Evolutionary conservation across 2,797 vertebrate genomes (phyloP).

Genomic region (Uromys caudimaculatus): DNA sequence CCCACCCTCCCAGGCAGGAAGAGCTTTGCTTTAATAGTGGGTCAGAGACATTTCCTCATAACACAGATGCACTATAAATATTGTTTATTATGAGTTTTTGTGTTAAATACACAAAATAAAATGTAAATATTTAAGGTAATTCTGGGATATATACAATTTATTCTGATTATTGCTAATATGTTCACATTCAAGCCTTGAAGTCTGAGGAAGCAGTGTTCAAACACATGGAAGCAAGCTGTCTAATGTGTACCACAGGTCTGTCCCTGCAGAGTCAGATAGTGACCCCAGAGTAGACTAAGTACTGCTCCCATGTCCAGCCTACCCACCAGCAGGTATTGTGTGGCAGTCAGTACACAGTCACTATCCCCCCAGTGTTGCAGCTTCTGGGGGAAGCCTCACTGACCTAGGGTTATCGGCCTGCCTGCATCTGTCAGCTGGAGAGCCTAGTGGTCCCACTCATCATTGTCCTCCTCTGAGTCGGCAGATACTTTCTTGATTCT

Average conservation of each 20-base stretch:
- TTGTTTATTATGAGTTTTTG: slow-evolving; percentile 64
- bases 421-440: background rate
- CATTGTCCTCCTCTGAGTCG: slow-evolving; percentile 92
- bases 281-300: background rate
- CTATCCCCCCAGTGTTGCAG: background rate
- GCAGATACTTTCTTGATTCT: slow-evolving; percentile 96
- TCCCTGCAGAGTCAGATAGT: background rate
- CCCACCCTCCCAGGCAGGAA: background rate
- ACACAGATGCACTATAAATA: slow-evolving; percentile 11
- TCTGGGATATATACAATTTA: background rate
- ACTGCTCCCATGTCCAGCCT: too few relatives aligned
- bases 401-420: accelerated
- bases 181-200: background rate
- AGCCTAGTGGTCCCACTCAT: slow-evolving; percentile 93
- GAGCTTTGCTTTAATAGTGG: background rate
- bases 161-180: slow-evolving; percentile 52
- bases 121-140: slow-evolving; percentile 63
- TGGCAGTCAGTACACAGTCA: accelerated
- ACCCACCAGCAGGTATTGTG: accelerated
- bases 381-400: background rate
- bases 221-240: accelerated
- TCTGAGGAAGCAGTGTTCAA: background rate
- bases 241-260: background rate
- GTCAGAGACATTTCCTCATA: background rate
- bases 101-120: slow-evolving; percentile 64